These are phyloP conservation scores for Azorinus chamasolen DNA, from an alignment of 2,888 invertebrate genomes.

Conservation along the genomic window DNA sequence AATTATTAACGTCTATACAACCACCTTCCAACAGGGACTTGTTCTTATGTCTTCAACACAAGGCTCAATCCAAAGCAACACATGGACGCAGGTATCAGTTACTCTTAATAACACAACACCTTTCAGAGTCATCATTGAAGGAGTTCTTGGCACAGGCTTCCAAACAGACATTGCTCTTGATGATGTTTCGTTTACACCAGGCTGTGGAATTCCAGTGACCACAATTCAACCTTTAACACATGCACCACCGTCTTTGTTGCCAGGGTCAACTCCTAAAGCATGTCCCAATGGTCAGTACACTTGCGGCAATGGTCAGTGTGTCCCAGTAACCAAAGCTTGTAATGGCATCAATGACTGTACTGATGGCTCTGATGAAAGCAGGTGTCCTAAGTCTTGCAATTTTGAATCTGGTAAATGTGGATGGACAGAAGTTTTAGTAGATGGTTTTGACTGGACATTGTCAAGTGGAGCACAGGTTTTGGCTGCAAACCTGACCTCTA, in stretches of 20 bases:
- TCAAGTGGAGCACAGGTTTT: conserved; percentile 64
- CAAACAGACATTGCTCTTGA: conserved; percentile 82
- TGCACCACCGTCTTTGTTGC: conserved; percentile 43
- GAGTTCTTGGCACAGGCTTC: conserved; percentile 77
- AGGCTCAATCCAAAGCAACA: conserved; percentile 63
- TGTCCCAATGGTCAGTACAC: conserved; percentile 71
- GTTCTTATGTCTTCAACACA: conserved; percentile 51
- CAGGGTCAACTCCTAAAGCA: conserved; percentile 48
- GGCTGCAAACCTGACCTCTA: conserved; percentile 43
- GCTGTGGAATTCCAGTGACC: conserved; percentile 71
- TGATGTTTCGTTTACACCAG: conserved; percentile 82
- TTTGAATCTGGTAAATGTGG: conserved; percentile 84
- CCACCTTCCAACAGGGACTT: conserved; percentile 55
- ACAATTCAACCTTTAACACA: conserved; percentile 48
- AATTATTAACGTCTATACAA: conserved; percentile 70
- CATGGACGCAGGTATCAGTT: conserved; percentile 67
- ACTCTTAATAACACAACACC: conserved; percentile 57
- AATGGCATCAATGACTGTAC: conserved; percentile 79
- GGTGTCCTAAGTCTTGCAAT: conserved; percentile 76
- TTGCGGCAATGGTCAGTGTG: conserved; percentile 74
- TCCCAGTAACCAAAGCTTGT: conserved; percentile 68
- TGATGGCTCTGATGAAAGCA: conserved; percentile 78
- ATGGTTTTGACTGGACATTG: conserved; percentile 80
- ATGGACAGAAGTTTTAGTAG: conserved; percentile 72
- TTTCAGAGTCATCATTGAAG: conserved; percentile 79